Evolutionary conservation across 2,888 invertebrate species (phyloP).

Genomic region (Allygus modestus): DNA sequence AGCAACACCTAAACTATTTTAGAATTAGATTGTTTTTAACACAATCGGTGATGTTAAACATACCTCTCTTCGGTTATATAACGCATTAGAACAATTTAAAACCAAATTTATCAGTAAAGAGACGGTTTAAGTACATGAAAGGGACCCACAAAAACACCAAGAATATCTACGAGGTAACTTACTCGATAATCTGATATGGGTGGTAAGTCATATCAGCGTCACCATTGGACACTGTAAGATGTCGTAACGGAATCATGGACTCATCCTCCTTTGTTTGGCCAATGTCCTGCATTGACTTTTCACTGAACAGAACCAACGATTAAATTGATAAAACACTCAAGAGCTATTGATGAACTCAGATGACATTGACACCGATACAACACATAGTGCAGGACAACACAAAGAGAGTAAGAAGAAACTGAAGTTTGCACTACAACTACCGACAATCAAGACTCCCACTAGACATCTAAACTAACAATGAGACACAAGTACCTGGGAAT

Average conservation of each 20-base stretch:
- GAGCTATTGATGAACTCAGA: background rate
- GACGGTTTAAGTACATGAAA: background rate
- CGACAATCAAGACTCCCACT: background rate
- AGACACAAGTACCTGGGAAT: background rate
- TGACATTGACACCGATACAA: slow-evolving; percentile 31
- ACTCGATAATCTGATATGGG: slow-evolving; percentile 79
- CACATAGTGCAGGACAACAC: slow-evolving; percentile 33
- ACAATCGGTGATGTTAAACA: background rate
- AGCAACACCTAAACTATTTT: background rate
- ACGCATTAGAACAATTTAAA: background rate
- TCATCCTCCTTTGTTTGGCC: slow-evolving; percentile 79
- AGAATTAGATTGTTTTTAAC: background rate
- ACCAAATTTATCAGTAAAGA: background rate
- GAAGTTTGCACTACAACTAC: background rate
- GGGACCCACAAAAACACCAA: background rate
- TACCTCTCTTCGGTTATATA: background rate
- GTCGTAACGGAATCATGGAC: slow-evolving; percentile 84
- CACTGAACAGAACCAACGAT: slow-evolving; percentile 67
- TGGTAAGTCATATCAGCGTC: slow-evolving; percentile 80
- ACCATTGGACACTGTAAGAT: slow-evolving; percentile 83
- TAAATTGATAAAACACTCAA: slow-evolving; percentile 1
- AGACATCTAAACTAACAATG: background rate
- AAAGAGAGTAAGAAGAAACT: background rate
- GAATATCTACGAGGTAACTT: slow-evolving; percentile 74
- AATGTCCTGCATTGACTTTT: slow-evolving; percentile 71